Evolutionary conservation across 2,113 vertebrate genomes (phyloP), one percentile per base, ranked within the genome.

Genomic region (Macrotus californicus): DNA sequence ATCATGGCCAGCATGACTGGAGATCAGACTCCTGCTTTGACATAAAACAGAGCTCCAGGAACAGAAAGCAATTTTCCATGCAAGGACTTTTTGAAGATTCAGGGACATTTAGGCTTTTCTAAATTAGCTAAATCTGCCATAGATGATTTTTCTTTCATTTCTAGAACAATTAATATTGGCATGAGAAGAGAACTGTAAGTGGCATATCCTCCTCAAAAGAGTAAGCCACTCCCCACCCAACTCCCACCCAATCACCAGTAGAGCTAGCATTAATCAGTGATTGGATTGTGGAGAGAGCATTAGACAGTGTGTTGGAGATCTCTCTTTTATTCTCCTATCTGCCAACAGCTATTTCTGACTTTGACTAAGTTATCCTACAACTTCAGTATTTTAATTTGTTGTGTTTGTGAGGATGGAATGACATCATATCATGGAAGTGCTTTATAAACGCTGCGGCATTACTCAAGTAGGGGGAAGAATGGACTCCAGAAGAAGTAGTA

Each of bases 1-100:
- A 80, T 93, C 69, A 83, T 64, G 39, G 82, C 54, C 70, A 50
- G 39, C 15, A 19, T 69, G 31, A 31, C 4, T 83, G 16, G 61
- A 54, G 73, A 56, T 83, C 69, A 80, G 31, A 34, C 36, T 86
- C 14, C 48, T 72, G 29, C 64, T 87, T 46, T 97, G 87, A 96
- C 86, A 96, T 64, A 87, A 94, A 96, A 67, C 96, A 96, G 92
- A 96, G 59, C 34, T 73, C 66, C 46, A 84, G 64, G 19, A 93
- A 76, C 89, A 96, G 70, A 95, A 96, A 89, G 61, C 69, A 79
- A 0, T 93, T 92, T 94, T 91, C 83, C 83, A 69, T 66, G 41
- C 24, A 89, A 89, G 87, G 69, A 82, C 69, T 95, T 94, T 76
- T 85, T 86, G 54, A 95, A 87, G 64, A 92, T 90, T 89, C 46